These are phyloP conservation scores for Heliothis subflexa DNA, from an alignment of 1,140 invertebrate species.

Conservation along the genomic window DNA sequence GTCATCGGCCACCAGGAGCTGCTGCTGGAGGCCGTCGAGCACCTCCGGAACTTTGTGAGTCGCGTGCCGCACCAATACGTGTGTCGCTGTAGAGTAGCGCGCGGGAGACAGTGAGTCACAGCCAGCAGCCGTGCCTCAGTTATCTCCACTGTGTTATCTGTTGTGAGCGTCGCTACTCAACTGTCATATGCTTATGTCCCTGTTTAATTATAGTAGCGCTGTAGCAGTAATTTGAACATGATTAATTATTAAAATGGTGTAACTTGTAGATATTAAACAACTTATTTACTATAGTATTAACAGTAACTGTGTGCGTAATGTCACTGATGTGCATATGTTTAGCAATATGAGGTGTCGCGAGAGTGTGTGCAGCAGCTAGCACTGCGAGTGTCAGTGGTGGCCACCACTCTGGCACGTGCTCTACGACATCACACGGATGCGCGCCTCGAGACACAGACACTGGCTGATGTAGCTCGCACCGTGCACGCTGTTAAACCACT, in stretches of 20 bases:
- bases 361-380: conserved; percentile 96
- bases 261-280: conserved; percentile 3
- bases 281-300: conserved; percentile 3
- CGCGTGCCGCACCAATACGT: neutral
- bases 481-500: conserved; percentile 94
- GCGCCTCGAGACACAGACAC: conserved; percentile 92
- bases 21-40: conserved; percentile 95
- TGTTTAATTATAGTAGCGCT: conserved; percentile 26
- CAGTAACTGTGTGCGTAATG: conserved; percentile 31
- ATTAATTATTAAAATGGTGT: neutral
- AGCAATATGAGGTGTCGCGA: conserved; percentile 96
- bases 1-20: conserved; percentile 97
- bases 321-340: conserved; percentile 63
- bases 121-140: conserved; percentile 6
- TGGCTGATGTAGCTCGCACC: conserved; percentile 94
- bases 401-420: conserved; percentile 92
- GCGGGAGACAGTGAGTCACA: conserved; percentile 26
- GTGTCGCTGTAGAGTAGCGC: neutral
- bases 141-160: conserved; percentile 43
- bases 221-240: conserved; percentile 19
- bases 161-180: conserved; percentile 12
- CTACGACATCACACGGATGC: conserved; percentile 87
- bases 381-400: conserved; percentile 93
- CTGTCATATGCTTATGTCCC: conserved; percentile 6
- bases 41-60: conserved; percentile 94